Evolutionary conservation across 64 coral and sea anemone genomes (phyloP).

Genomic region (Stichodactyla mertensii): DNA sequence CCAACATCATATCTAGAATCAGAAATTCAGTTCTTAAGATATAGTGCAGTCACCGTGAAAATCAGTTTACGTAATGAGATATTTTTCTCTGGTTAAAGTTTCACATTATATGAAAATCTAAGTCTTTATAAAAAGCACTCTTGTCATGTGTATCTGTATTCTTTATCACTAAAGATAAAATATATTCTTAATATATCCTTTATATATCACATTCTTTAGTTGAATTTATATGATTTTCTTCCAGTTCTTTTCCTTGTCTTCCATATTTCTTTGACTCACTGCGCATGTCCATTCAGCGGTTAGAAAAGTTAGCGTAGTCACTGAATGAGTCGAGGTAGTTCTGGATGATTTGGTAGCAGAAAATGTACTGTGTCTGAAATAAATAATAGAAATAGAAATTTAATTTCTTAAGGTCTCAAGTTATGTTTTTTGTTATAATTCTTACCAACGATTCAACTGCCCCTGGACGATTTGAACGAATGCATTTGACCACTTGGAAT

Average conservation of each 20-base stretch:
- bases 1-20: too few relatives aligned
- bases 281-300: background rate
- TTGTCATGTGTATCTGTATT: too few relatives aligned
- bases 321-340: constrained; percentile 53
- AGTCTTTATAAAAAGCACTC: too few relatives aligned
- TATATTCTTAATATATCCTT: background rate
- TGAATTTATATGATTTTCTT: background rate
- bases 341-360: constrained; percentile 48
- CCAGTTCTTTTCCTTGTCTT: background rate
- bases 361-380: constrained; percentile 44
- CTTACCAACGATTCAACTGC: constrained; percentile 1
- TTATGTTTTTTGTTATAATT: too few relatives aligned
- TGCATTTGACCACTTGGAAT: background rate
- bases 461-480: background rate
- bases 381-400: background rate
- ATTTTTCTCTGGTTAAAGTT: too few relatives aligned
- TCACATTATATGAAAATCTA: too few relatives aligned
- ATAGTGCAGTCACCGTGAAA: too few relatives aligned
- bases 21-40: too few relatives aligned
- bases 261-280: background rate
- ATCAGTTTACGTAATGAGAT: too few relatives aligned
- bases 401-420: too few relatives aligned
- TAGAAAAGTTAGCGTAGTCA: constrained; percentile 52
- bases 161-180: background rate
- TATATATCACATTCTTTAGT: background rate